phyloP scores from a whole-genome alignment of 2,113 vertebrate species.

The Scortum barcoo region DNA sequence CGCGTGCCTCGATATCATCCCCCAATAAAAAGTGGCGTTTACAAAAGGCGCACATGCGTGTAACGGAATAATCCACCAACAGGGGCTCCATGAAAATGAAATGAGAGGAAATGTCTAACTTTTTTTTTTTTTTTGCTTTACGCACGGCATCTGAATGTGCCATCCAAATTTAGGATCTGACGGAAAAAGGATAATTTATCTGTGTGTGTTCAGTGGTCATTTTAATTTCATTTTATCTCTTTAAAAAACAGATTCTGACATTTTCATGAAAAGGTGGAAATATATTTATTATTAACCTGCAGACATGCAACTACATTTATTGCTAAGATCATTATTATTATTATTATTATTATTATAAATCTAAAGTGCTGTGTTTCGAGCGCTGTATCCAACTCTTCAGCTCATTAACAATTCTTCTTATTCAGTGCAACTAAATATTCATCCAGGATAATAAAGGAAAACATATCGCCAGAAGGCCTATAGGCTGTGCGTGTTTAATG shows the following conservation, averaged over 20 bases:
- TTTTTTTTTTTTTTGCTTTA: no score
- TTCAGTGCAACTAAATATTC: conserved; percentile 39
- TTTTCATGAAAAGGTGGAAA: conserved; percentile 11
- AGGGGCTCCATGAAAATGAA: conserved; percentile 10
- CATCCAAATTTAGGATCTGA: background rate
- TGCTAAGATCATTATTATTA: no score
- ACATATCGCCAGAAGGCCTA: conserved; percentile 66
- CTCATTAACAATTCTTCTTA: conserved; percentile 32
- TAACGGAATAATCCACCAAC: conserved; percentile 53
- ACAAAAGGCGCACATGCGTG: conserved; percentile 40
- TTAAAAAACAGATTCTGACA: background rate
- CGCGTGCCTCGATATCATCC: conserved; percentile 58
- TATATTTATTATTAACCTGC: background rate
- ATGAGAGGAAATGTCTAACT: conserved; percentile 6
- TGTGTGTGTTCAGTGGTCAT: conserved; percentile 13
- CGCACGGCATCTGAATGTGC: background rate
- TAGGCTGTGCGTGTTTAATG: conserved; percentile 54
- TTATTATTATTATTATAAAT: background rate
- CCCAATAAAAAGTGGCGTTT: conserved; percentile 55
- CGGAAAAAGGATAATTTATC: background rate
- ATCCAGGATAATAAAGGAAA: conserved; percentile 51
- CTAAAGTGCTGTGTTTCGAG: background rate
- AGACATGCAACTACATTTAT: background rate
- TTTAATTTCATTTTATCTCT: conserved; percentile 9
- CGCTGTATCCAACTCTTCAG: background rate